phyloP scores from a whole-genome alignment of 2,113 vertebrate species.

The Rutilus rutilus region DNA sequence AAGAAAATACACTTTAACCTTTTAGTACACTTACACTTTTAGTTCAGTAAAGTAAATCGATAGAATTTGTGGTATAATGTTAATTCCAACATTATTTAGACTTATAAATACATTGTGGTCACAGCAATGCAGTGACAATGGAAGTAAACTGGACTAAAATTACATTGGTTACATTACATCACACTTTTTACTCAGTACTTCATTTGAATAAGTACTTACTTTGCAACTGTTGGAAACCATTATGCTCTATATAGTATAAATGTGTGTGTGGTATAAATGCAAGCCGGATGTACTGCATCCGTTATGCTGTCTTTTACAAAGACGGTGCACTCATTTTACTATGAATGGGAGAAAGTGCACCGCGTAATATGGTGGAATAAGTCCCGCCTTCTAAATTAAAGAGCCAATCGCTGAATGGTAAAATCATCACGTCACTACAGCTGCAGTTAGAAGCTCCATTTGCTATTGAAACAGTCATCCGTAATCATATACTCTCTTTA shows the following conservation, averaged over 20 bases:
- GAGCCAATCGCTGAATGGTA: too few relatives aligned
- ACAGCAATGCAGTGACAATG: background rate
- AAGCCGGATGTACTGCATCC: background rate
- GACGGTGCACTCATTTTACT: too few relatives aligned
- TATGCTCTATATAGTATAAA: background rate
- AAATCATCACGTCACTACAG: too few relatives aligned
- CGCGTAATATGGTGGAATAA: too few relatives aligned
- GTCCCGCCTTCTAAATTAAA: too few relatives aligned
- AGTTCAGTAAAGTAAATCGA: background rate
- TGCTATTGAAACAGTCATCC: too few relatives aligned
- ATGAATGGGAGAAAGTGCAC: too few relatives aligned
- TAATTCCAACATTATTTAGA: background rate
- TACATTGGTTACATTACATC: too few relatives aligned
- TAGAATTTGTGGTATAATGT: background rate
- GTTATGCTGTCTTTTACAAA: background rate
- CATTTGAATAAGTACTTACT: background rate
- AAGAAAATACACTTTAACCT: background rate
- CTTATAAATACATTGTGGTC: background rate
- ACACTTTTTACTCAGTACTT: too few relatives aligned
- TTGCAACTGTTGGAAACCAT: background rate
- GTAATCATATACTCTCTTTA: too few relatives aligned
- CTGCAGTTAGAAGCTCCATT: too few relatives aligned
- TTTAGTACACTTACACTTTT: too few relatives aligned
- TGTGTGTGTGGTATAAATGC: background rate
- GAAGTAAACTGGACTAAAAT: background rate